Conservation (phyloP, 1,140 invertebrate species). For the Scaptomyza pallida region DNA sequence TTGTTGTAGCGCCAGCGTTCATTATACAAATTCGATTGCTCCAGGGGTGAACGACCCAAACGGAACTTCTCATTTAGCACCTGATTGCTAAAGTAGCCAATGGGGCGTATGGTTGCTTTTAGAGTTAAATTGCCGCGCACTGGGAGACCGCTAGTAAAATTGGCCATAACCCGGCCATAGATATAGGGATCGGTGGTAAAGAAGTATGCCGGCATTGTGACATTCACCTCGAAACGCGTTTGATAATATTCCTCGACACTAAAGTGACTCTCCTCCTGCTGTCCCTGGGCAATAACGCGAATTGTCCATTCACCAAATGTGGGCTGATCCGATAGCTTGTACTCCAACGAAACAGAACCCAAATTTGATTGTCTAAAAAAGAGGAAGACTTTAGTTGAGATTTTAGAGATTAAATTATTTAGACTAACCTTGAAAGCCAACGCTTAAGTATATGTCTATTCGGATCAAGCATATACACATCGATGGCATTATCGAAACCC, state of each 20-base stretch:
- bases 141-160: conserved; percentile 95
- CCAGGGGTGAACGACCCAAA: conserved; percentile 74
- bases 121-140: conserved; percentile 94
- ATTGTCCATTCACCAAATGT: conserved; percentile 96
- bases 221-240: conserved; percentile 96
- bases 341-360: conserved; percentile 95
- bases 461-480: conserved; percentile 95
- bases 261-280: conserved; percentile 93
- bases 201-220: conserved; percentile 97
- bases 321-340: conserved; percentile 95
- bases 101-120: conserved; percentile 89
- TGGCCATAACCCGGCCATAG: conserved; percentile 94
- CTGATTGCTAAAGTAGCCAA: conserved; percentile 86
- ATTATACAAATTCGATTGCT: conserved; percentile 60
- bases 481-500: conserved; percentile 93
- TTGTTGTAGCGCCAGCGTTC: conserved; percentile 72
- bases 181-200: conserved; percentile 93
- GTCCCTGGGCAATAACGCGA: conserved; percentile 93
- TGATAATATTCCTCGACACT: conserved; percentile 97
- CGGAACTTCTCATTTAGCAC: conserved; percentile 81
- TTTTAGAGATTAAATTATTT: no score
- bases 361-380: conserved; percentile 89
- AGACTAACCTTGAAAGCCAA: conserved; percentile 90
- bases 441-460: conserved; percentile 93
- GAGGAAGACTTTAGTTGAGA: neutral